Evolutionary conservation across 2,113 vertebrate genomes (phyloP).

Genomic region (Phrynosoma blainvillii): DNA sequence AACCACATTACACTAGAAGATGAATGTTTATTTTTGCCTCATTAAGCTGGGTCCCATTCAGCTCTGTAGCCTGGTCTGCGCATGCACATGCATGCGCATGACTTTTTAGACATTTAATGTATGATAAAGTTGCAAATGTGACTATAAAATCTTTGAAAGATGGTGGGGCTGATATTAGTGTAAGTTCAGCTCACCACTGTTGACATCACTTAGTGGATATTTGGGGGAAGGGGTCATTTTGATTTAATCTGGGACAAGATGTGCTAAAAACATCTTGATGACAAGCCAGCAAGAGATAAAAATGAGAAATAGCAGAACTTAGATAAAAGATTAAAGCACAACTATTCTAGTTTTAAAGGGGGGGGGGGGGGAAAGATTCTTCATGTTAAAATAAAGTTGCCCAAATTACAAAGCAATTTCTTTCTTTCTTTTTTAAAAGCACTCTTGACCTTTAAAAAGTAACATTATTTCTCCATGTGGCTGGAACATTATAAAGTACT

Average conservation of each 20-base stretch:
- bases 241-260: conserved; percentile 65
- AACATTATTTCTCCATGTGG: not conserved
- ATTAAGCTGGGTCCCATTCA: not conserved
- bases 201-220: conserved; percentile 52
- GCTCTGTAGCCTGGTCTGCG: not conserved
- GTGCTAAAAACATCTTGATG: conserved; percentile 62
- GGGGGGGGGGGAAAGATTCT: conserved; percentile 61
- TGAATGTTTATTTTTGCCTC: not conserved
- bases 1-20: not conserved
- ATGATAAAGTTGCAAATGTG: conserved; percentile 29
- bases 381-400: conserved; percentile 62
- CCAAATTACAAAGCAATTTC: conserved; percentile 48
- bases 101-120: not conserved
- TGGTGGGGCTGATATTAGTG: conserved; percentile 38
- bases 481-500: not conserved
- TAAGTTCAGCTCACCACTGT: conserved; percentile 53
- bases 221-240: conserved; percentile 43
- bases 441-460: conserved; percentile 4
- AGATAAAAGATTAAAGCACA: conserved; percentile 74
- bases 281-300: conserved; percentile 61
- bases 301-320: conserved; percentile 66
- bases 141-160: conserved; percentile 17
- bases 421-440: conserved; percentile 7
- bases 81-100: not conserved
- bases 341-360: conserved; percentile 65